Conservation (phyloP, 2,113 vertebrate species). For the Ariopsis seemanni region DNA sequence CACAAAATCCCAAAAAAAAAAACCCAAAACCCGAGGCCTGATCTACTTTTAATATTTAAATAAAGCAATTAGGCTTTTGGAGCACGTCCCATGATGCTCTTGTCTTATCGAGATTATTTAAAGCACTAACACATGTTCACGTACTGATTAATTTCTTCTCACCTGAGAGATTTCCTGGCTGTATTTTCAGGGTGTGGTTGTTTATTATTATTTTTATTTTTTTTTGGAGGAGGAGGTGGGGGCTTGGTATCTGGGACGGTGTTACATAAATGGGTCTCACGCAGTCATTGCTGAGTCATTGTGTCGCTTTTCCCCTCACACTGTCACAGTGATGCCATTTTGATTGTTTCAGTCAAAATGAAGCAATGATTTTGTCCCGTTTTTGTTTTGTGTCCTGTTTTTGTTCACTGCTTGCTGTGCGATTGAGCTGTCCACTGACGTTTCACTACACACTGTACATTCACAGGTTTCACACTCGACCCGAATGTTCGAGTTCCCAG, state of each 20-base stretch:
- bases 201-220: background rate
- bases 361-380: conserved; percentile 30
- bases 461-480: background rate
- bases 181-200: background rate
- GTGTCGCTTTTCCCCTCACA: conserved; percentile 61
- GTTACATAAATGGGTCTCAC: background rate
- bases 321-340: conserved; percentile 53
- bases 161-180: conserved; percentile 10
- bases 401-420: conserved; percentile 17
- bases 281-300: conserved; percentile 44
- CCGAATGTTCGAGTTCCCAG: background rate
- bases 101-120: conserved; percentile 33
- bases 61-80: conserved; percentile 52
- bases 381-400: conserved; percentile 42
- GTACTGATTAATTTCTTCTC: background rate
- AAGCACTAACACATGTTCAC: conserved; percentile 9
- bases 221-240: background rate
- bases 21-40: conserved; percentile 9
- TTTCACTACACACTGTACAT: background rate
- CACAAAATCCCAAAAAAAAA: conserved; percentile 4
- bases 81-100: conserved; percentile 50
- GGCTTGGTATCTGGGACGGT: conserved; percentile 23
- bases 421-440: conserved; percentile 29
- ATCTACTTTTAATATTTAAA: conserved; percentile 48
- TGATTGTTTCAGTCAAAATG: conserved; percentile 66